phyloP scores from a whole-genome alignment of 2,888 invertebrate species.

The Drosophila vallismaia region DNA sequence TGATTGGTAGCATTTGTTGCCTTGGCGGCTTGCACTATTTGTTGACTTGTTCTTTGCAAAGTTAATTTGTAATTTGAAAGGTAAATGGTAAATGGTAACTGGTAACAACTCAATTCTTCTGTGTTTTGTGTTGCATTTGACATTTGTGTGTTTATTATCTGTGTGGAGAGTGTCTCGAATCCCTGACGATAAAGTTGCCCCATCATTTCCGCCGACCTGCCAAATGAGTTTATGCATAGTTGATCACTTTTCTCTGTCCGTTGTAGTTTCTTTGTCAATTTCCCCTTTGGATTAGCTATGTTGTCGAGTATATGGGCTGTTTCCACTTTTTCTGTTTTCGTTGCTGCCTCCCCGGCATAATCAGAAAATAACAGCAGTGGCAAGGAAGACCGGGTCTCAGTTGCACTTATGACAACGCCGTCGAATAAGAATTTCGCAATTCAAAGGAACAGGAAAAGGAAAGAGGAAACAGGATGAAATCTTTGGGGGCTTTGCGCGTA shows the following conservation, averaged over 20 bases:
- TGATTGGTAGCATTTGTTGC: constrained; percentile 32
- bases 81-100: constrained; percentile 17
- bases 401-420: constrained; percentile 72
- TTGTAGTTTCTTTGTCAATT: constrained; percentile 28
- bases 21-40: constrained; percentile 23
- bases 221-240: constrained; percentile 62
- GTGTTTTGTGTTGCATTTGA: neutral
- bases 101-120: constrained; percentile 15
- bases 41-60: constrained; percentile 26
- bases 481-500: constrained; percentile 59
- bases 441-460: constrained; percentile 27
- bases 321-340: neutral
- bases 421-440: constrained; percentile 17
- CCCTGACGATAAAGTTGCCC: neutral
- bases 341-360: constrained; percentile 52
- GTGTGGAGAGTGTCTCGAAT: neutral
- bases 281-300: constrained; percentile 24
- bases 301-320: constrained; percentile 3
- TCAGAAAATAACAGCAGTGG: constrained; percentile 60
- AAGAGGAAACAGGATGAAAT: constrained; percentile 29
- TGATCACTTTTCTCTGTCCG: constrained; percentile 43
- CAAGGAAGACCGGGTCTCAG: constrained; percentile 51
- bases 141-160: constrained; percentile 11
- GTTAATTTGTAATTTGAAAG: constrained; percentile 36
- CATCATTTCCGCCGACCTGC: constrained; percentile 24